Evolutionary conservation across 2,797 vertebrate species (phyloP), one percentile per base, ranked within the genome.

Genomic region (Ctenochaetus hawaiiensis): DNA sequence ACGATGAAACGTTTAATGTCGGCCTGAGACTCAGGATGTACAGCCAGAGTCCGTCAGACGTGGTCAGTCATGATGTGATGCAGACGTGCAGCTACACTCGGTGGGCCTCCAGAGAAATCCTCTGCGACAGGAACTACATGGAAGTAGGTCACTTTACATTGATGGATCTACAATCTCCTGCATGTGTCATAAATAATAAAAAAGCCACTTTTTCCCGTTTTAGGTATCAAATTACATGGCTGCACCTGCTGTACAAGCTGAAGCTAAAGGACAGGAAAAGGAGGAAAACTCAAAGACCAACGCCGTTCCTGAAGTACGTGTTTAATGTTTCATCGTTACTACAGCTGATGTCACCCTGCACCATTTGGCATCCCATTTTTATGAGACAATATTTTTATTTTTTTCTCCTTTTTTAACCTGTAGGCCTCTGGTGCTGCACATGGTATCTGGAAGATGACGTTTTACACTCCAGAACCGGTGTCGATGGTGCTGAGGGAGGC

Each of bases 61-160:
- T 90, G 8, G 26, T 83, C 18, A 88, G 43, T 61, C 87, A 93
- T 48, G 78, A 94, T 23, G 93, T 95, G 83, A 82, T 1, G 1
- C 66, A 94, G 67, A 94, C 86, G 0, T 97, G 97, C 67, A 84
- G 16, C 23, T 95, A 94, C 5, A 60, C 76, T 7, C 78, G 4
- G 0, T 95, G 94, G 96, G 93, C 91, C 49, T 84, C 89, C 0
- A 94, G 93, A 64, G 96, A 97, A 80, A 73, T 97, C 22, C 26
- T 95, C 9, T 97, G 96, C 66, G 95, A 96, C 65, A 90, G 82
- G 23, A 96, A 96, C 85, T 97, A 95, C 85, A 96, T 97, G 96
- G 96, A 97, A 93, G 97, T 97, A 54, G 4, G 90, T 85, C 9
- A 0, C 37, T 5, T 20, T 12, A 10, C 16, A 49, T 6, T 9